Conservation (phyloP, 2,797 vertebrate genomes). For the Babyrousa celebensis region DNA sequence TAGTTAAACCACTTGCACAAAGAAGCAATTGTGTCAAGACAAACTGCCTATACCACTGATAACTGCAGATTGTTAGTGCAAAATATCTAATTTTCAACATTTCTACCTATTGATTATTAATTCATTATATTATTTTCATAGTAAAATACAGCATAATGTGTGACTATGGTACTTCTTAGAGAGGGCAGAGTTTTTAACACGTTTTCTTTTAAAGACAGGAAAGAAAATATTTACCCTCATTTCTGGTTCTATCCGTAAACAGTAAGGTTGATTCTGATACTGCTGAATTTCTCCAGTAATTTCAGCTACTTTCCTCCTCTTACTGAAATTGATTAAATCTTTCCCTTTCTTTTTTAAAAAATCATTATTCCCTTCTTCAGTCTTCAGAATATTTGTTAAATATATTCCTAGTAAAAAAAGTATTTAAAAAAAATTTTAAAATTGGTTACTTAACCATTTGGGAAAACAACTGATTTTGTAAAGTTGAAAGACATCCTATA, state of each 20-base stretch:
- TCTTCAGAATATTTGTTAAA: slow-evolving; percentile 99
- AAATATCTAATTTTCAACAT: slow-evolving; percentile 59
- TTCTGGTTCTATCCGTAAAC: slow-evolving; percentile 96
- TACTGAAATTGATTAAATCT: slow-evolving; percentile 99
- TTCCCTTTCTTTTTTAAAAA: slow-evolving; percentile 97
- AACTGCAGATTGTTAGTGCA: not conserved
- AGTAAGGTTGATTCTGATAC: slow-evolving; percentile 99
- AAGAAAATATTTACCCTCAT: slow-evolving; percentile 93
- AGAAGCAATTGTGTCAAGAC: slow-evolving; percentile 54
- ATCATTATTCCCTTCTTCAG: slow-evolving; percentile 99
- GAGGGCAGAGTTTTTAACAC: slow-evolving; percentile 29
- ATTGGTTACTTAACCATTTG: slow-evolving; percentile 67
- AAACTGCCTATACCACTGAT: slow-evolving; percentile 43
- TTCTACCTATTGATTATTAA: slow-evolving; percentile 8
- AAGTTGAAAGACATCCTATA: slow-evolving; percentile 61
- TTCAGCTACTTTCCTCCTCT: slow-evolving; percentile 98
- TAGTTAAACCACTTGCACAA: slow-evolving; percentile 44
- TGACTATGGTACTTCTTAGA: slow-evolving; percentile 65
- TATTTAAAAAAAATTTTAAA: slow-evolving; percentile 73
- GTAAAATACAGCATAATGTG: slow-evolving; percentile 19
- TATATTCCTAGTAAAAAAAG: slow-evolving; percentile 95
- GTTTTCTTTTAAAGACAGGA: slow-evolving; percentile 62
- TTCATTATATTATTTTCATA: slow-evolving; percentile 64
- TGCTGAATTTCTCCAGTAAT: slow-evolving; percentile 99
- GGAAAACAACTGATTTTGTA: slow-evolving; percentile 62